Evolutionary conservation across 2,888 invertebrate species (phyloP).

Genomic region (Aleiodes alternator): DNA sequence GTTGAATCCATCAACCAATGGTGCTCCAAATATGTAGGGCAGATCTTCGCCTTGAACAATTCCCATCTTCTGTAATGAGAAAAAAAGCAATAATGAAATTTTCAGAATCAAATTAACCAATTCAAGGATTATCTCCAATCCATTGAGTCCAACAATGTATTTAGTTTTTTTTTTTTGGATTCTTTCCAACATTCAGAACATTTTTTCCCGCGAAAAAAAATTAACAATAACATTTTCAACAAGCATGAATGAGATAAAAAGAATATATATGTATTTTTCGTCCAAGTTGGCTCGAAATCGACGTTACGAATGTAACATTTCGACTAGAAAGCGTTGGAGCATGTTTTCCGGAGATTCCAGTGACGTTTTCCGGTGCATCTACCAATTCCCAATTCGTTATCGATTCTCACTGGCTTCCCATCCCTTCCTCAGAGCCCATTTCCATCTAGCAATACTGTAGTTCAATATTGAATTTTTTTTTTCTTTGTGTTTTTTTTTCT

Average conservation of each 20-base stretch:
- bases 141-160: background rate
- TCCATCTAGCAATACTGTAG: background rate
- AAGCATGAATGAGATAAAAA: background rate
- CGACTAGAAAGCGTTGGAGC: conserved; percentile 36
- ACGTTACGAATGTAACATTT: conserved; percentile 40
- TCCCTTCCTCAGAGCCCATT: background rate
- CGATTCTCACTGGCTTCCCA: conserved; percentile 23
- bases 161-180: background rate
- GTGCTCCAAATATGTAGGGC: conserved; percentile 93
- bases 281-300: conserved; percentile 3
- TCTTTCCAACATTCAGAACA: no score
- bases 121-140: background rate
- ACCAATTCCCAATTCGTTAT: conserved; percentile 40
- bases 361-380: conserved; percentile 42
- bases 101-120: background rate
- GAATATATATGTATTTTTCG: background rate
- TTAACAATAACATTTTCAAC: conserved; percentile 6
- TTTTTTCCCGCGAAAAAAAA: background rate
- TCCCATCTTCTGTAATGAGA: conserved; percentile 85
- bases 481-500: background rate
- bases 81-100: conserved; percentile 2
- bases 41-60: conserved; percentile 95
- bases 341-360: conserved; percentile 42
- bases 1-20: conserved; percentile 87
- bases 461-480: conserved; percentile 13